Evolutionary conservation across 2,888 invertebrate species (phyloP), one percentile per base, ranked within the genome.

Genomic region (Amblyjoppa fuscipennis): DNA sequence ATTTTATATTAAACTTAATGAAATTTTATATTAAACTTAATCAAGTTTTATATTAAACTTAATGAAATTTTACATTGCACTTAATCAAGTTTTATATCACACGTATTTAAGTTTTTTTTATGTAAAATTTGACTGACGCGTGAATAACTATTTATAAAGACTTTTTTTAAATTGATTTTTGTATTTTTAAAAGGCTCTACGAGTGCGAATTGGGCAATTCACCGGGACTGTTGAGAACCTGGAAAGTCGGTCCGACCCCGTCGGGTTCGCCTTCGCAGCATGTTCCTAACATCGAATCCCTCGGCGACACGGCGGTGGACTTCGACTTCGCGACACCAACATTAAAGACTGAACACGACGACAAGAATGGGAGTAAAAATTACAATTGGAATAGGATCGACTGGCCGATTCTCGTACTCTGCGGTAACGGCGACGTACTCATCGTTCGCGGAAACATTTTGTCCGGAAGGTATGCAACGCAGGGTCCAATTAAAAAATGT

Each of bases 251-350:
- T 2, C 95, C 95, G 7, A 90, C 92, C 9, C 93, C 94, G 5
- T 88, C 89, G 11, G 88, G 90, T 13, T 91, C 92, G 16, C 92
- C 93, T 0, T 90, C 91, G 11, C 93, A 92, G 71, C 76, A 81
- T 41, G 90, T 93, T 11, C 92, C 93, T 5, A 92, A 89, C 61
- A 95, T 96, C 11, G 95, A 95, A 0, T 95, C 95, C 9, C 95
- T 98, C n/a, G 98, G 98, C 0, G 98, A 98, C 91, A 96, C 96
- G 0, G 97, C 97, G 0, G 97, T 98, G 20, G 97, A 98, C 94
- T 98, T 99, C 94, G 98, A 98, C 91, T 97, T 98, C 92, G 96
- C 96, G 0, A 96, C 96, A 81, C 96, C 95, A 2, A 94, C 94
- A 1, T 79, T 93, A 11, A 91, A 90, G 28, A 59, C 86, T 76